phyloP scores from a whole-genome alignment of 2,888 invertebrate genomes.

The Galerucella calmariensis region DNA sequence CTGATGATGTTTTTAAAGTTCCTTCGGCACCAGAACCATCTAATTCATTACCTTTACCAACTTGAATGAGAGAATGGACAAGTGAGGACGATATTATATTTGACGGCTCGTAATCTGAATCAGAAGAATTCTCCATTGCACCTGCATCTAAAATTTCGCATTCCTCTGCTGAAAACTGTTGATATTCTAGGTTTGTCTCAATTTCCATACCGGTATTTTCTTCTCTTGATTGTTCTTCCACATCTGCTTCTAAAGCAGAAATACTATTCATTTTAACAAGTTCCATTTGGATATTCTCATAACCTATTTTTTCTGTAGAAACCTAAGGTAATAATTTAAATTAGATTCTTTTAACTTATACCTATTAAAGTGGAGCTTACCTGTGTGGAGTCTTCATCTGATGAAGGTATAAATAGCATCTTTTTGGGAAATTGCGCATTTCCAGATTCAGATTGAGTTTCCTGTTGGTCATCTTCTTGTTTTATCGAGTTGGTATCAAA shows the following conservation, averaged over 20 bases:
- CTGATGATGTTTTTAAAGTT: conserved; percentile 12
- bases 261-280: conserved; percentile 60
- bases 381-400: conserved; percentile 58
- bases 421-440: conserved; percentile 59
- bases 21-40: conserved; percentile 2
- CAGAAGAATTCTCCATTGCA: conserved; percentile 59
- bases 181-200: conserved; percentile 45
- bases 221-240: conserved; percentile 29
- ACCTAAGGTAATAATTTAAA: conserved; percentile 12
- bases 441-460: conserved; percentile 57
- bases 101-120: conserved; percentile 59
- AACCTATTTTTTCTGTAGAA: conserved; percentile 37
- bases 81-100: conserved; percentile 33
- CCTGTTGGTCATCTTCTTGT: conserved; percentile 42
- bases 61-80: background rate
- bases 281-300: conserved; percentile 62
- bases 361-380: conserved; percentile 31
- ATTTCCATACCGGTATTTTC: conserved; percentile 41
- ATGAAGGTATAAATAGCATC: conserved; percentile 62
- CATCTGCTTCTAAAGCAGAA: conserved; percentile 35
- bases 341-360: background rate
- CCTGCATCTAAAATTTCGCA: conserved; percentile 55
- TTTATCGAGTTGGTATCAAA: conserved; percentile 62
- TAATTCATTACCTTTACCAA: background rate
- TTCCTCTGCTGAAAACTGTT: conserved; percentile 41